A percentile compares a stretch with the other conserved stretches of the same genome.
Evolutionary conservation across 2,888 invertebrate species (phyloP).

Genomic region (Heteropelma amictum): DNA sequence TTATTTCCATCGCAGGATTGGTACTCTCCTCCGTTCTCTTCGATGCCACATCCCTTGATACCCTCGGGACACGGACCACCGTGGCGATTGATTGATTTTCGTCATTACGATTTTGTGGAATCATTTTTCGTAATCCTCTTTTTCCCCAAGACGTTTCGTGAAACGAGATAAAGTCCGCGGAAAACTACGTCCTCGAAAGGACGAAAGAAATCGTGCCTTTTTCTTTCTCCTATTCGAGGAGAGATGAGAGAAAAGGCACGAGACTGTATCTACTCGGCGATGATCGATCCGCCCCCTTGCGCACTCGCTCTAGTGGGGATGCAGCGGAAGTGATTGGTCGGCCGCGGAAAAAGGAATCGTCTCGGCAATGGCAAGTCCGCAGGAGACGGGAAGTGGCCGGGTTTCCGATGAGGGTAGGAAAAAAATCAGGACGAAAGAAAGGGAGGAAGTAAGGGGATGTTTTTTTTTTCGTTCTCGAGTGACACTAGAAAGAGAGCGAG

Average conservation of each 20-base stretch:
- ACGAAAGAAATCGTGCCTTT: background rate
- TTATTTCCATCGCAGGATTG: slow-evolving; percentile 32
- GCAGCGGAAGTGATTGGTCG: slow-evolving; percentile 45
- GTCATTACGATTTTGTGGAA: background rate
- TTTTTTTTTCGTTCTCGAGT: slow-evolving; percentile 38
- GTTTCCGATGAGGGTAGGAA: slow-evolving; percentile 35
- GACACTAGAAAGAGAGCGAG: slow-evolving; percentile 57
- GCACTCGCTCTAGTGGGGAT: slow-evolving; percentile 34
- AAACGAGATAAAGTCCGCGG: too few species aligned
- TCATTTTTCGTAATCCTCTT: too few species aligned
- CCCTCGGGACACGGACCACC: background rate
- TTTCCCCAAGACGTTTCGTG: too few species aligned
- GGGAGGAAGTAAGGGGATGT: slow-evolving; percentile 63
- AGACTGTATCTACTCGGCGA: slow-evolving; percentile 15
- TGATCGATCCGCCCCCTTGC: slow-evolving; percentile 30
- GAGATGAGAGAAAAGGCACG: slow-evolving; percentile 22
- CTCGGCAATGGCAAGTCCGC: slow-evolving; percentile 10
- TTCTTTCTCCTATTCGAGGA: background rate
- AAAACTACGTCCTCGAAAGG: too few species aligned
- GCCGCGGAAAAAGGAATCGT: slow-evolving; percentile 11
- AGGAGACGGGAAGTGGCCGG: slow-evolving; percentile 26
- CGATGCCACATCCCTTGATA: background rate
- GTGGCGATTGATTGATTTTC: background rate
- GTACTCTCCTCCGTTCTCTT: background rate
- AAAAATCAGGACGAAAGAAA: slow-evolving; percentile 46